phyloP scores from a whole-genome alignment of 2,113 vertebrate genomes.

The Gobio gobio region DNA sequence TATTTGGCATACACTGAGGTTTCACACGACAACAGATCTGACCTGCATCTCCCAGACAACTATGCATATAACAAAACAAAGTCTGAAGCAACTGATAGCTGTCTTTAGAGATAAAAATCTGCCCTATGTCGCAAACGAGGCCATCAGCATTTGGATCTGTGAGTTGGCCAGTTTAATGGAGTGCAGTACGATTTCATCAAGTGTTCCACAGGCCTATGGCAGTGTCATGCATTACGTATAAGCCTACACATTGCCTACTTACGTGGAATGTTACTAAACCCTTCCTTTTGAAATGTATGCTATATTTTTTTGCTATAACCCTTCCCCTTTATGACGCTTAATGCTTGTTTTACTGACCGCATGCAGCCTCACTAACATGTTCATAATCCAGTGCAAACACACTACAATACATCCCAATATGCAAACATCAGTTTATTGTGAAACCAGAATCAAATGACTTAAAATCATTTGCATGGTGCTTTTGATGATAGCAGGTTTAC shows the following conservation, averaged over 20 bases:
- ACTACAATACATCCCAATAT: not conserved
- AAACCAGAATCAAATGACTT: not conserved
- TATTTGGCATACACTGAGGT: conserved; percentile 19
- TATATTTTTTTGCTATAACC: not conserved
- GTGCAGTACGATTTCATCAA: not conserved
- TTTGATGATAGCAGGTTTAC: not conserved
- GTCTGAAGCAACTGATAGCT: not conserved
- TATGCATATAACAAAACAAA: not conserved
- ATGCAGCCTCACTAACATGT: not conserved
- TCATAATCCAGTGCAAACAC: not conserved
- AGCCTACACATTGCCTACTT: not conserved
- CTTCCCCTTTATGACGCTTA: not conserved
- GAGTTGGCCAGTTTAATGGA: conserved; percentile 6
- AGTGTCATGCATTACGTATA: not conserved
- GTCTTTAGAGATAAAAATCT: not conserved
- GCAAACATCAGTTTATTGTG: not conserved
- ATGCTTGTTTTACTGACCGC: not conserved
- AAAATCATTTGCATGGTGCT: not conserved
- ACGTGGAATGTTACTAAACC: not conserved
- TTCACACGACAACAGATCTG: not conserved
- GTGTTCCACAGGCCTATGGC: not conserved
- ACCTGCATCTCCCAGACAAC: not conserved
- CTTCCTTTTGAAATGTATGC: not conserved
- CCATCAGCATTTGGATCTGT: not conserved
- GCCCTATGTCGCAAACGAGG: not conserved